phyloP scores from a whole-genome alignment of 1,140 invertebrate species.

The Arctopsyche grandis region DNA sequence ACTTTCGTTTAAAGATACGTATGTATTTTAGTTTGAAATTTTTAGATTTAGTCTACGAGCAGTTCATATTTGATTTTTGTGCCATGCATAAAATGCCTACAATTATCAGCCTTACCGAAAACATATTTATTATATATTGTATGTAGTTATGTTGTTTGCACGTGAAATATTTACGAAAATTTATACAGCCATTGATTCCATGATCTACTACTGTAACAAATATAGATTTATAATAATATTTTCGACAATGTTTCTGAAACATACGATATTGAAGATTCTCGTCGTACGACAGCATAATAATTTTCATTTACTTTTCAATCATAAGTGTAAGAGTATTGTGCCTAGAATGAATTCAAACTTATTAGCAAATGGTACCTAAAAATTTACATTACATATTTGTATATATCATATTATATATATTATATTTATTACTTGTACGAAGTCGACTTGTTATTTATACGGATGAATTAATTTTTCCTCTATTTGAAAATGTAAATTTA shows the following conservation, averaged over 20 bases:
- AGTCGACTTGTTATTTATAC: no score
- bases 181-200: neutral
- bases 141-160: no score
- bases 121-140: no score
- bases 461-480: no score
- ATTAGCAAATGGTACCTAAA: constrained; percentile 1
- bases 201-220: neutral
- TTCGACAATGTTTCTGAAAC: neutral
- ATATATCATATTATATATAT: constrained; percentile 11
- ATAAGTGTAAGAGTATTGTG: constrained; percentile 17
- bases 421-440: no score
- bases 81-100: no score
- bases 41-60: no score
- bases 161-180: no score
- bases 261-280: no score
- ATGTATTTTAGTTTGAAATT: neutral
- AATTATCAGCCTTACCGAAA: no score
- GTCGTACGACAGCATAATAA: no score
- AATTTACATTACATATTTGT: constrained; percentile 5
- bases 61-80: no score
- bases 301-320: neutral
- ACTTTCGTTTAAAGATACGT: neutral
- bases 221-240: neutral
- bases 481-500: neutral
- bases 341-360: constrained; percentile 20